A percentile compares a stretch with the other conserved stretches of the same genome.
These are phyloP conservation scores for Girardinichthys multiradiatus DNA, from an alignment of 2,113 vertebrate species.

Conservation along the genomic window DNA sequence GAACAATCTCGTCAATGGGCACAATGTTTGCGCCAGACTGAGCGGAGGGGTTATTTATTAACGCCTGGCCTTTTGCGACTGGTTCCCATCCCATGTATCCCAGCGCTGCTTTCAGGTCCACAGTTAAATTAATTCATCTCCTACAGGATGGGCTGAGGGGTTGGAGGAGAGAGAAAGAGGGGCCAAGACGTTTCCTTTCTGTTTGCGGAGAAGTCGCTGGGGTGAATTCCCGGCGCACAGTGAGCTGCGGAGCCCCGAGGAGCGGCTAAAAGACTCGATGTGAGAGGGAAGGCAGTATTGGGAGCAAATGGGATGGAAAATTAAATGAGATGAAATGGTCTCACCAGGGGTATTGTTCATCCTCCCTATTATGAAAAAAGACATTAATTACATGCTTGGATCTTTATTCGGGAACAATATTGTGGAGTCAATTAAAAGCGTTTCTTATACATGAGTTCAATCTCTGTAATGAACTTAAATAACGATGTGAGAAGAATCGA, in stretches of 20 bases:
- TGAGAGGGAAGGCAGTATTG: slow-evolving; percentile 91
- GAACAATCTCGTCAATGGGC: slow-evolving; percentile 95
- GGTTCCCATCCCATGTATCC: slow-evolving; percentile 94
- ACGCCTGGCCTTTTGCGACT: slow-evolving; percentile 91
- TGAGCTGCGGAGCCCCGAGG: slow-evolving; percentile 87
- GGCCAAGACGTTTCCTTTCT: slow-evolving; percentile 84
- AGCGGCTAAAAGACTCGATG: slow-evolving; percentile 87
- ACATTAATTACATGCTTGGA: slow-evolving; percentile 98
- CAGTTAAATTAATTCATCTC: slow-evolving; percentile 90
- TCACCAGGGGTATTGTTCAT: slow-evolving; percentile 93
- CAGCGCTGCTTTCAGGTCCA: slow-evolving; percentile 85
- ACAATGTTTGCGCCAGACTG: slow-evolving; percentile 89
- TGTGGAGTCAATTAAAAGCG: slow-evolving; percentile 88
- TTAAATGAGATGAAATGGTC: slow-evolving; percentile 99
- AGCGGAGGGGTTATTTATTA: slow-evolving; percentile 95
- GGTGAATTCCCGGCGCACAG: slow-evolving; percentile 89
- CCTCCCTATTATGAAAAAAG: slow-evolving; percentile 82
- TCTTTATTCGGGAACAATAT: slow-evolving; percentile 94
- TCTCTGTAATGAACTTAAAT: slow-evolving; percentile 79
- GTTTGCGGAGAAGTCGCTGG: slow-evolving; percentile 78
- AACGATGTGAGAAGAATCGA: slow-evolving; percentile 78
- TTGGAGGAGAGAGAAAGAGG: slow-evolving; percentile 53
- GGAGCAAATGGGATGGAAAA: slow-evolving; percentile 99
- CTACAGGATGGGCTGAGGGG: slow-evolving; percentile 79
- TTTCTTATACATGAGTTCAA: slow-evolving; percentile 74